These are phyloP conservation scores for Smutsia gigantea DNA, from an alignment of 2,797 vertebrate species.

Conservation along the genomic window DNA sequence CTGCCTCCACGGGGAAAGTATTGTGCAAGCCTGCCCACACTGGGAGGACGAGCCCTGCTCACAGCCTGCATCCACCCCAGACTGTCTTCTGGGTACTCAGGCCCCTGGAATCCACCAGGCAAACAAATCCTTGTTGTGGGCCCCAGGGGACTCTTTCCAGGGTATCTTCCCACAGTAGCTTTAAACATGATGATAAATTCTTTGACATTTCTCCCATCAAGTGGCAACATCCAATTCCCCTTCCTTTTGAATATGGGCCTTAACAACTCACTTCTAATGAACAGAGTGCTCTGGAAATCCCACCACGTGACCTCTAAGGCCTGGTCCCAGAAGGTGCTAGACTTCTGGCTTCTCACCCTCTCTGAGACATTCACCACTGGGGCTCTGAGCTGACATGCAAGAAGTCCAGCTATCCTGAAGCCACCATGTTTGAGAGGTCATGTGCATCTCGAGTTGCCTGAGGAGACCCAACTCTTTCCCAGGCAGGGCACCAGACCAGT, in stretches of 20 bases:
- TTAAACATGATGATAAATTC: neutral
- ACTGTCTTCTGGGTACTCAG: neutral
- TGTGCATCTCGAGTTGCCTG: neutral
- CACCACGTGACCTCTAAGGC: fast-evolving
- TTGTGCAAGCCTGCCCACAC: neutral
- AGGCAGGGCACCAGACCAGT: neutral
- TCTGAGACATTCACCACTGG: neutral
- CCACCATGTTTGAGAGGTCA: fast-evolving
- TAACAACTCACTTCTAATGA: neutral
- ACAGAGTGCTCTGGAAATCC: neutral
- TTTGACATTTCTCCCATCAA: neutral
- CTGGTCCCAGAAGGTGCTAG: neutral
- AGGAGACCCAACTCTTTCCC: neutral
- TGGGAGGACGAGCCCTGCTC: fast-evolving
- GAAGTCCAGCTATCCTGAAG: fast-evolving
- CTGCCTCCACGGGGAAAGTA: neutral
- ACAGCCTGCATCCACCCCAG: neutral
- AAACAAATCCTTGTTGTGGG: neutral
- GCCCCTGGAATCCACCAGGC: neutral
- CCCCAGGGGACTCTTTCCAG: neutral
- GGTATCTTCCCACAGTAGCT: neutral
- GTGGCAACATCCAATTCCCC: too few species aligned
- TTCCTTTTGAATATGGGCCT: neutral
- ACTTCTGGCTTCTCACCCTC: neutral
- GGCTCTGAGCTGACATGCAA: neutral